These are phyloP conservation scores for Chymomyza costata DNA, from an alignment of 1,140 invertebrate species.

Conservation along the genomic window DNA sequence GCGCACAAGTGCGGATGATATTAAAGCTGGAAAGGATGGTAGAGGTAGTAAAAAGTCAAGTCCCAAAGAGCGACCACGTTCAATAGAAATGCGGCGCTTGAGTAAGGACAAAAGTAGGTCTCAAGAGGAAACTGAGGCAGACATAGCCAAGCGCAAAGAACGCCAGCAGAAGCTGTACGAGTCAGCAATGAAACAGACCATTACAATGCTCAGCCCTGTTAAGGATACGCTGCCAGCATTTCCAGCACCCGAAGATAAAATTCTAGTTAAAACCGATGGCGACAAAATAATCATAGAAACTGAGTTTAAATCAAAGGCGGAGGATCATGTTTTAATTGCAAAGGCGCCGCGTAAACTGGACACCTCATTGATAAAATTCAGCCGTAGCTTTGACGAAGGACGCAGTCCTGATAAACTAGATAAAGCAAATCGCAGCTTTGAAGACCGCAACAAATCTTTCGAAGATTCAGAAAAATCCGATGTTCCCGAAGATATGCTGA, in stretches of 20 bases:
- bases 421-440: conserved; percentile 79
- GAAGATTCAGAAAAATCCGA: conserved; percentile 79
- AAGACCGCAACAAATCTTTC: conserved; percentile 79
- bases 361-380: conserved; percentile 81
- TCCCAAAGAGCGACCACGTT: conserved; percentile 81
- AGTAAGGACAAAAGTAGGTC: conserved; percentile 82
- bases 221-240: conserved; percentile 82
- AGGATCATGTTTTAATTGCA: conserved; percentile 82
- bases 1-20: conserved; percentile 79
- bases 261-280: conserved; percentile 79
- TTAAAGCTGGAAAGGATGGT: conserved; percentile 65
- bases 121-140: conserved; percentile 81
- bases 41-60: conserved; percentile 76
- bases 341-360: conserved; percentile 83
- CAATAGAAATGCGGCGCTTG: conserved; percentile 79
- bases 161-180: conserved; percentile 83
- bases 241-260: conserved; percentile 82
- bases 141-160: conserved; percentile 82
- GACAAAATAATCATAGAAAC: conserved; percentile 81
- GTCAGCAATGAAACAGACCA: conserved; percentile 82
- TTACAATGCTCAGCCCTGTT: conserved; percentile 82
- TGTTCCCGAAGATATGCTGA: conserved; percentile 75
- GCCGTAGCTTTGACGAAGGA: conserved; percentile 81
- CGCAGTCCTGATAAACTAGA: conserved; percentile 76
- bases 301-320: conserved; percentile 79